A percentile compares a stretch with the other conserved stretches of the same genome.
These are phyloP conservation scores for Dolichoris vasculosae DNA, from an alignment of 1,140 invertebrate genomes.

Conservation along the genomic window DNA sequence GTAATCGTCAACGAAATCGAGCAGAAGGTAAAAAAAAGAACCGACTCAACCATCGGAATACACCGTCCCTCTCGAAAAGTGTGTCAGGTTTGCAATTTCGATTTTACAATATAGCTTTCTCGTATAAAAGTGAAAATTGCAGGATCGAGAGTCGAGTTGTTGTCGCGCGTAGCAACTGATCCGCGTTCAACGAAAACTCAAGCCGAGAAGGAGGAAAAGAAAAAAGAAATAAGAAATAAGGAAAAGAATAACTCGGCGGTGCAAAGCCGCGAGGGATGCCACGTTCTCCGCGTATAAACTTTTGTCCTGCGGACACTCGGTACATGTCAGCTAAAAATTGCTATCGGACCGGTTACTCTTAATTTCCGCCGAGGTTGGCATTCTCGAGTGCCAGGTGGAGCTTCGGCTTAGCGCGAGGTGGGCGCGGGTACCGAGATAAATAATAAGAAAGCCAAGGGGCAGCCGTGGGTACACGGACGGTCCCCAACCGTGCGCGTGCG, in stretches of 20 bases:
- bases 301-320: not conserved
- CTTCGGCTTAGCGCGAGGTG: not conserved
- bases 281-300: not conserved
- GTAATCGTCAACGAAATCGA: no score
- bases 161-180: not conserved
- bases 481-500: not conserved
- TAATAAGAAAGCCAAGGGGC: conserved; percentile 11
- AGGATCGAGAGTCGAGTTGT: not conserved
- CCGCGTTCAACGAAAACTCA: not conserved
- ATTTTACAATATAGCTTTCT: conserved; percentile 24
- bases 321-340: conserved; percentile 21
- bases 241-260: not conserved
- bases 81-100: not conserved
- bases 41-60: no score
- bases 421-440: not conserved
- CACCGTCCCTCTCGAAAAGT: not conserved
- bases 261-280: not conserved
- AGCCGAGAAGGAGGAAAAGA: not conserved
- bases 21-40: not conserved
- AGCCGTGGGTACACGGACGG: no score
- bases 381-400: not conserved
- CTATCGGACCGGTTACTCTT: conserved; percentile 44
- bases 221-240: not conserved
- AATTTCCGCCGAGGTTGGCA: conserved; percentile 28
- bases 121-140: conserved; percentile 14